phyloP scores from a whole-genome alignment of 2,888 invertebrate species.

The Eupeodes luniger region DNA sequence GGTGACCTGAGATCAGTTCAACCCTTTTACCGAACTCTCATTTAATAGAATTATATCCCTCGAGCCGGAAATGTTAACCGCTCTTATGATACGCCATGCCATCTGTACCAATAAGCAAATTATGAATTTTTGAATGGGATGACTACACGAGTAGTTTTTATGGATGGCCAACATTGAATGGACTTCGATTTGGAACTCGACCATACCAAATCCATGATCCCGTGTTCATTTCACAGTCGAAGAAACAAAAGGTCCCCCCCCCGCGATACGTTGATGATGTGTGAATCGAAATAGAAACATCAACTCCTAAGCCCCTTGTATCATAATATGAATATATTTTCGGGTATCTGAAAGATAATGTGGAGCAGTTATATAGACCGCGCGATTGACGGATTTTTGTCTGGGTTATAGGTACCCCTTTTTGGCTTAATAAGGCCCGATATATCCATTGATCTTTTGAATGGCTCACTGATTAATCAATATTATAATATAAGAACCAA shows the following conservation, averaged over 20 bases:
- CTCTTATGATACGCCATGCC: conserved; percentile 41
- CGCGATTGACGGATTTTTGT: conserved; percentile 68
- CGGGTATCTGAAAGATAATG: conserved; percentile 45
- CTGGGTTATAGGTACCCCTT: conserved; percentile 36
- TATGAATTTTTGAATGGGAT: conserved; percentile 59
- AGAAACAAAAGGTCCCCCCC: conserved; percentile 58
- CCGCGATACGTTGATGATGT: neutral
- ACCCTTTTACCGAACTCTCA: conserved; percentile 63
- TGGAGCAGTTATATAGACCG: conserved; percentile 70
- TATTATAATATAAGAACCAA: conserved; percentile 48
- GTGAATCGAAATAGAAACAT: conserved; percentile 71
- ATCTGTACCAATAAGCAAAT: conserved; percentile 36
- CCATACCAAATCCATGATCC: neutral
- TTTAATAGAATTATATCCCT: conserved; percentile 71
- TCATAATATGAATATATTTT: neutral
- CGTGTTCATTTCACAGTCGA: conserved; percentile 28
- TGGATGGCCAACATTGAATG: conserved; percentile 32
- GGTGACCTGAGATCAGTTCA: conserved; percentile 19
- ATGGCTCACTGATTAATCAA: conserved; percentile 66
- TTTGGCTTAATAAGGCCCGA: conserved; percentile 50
- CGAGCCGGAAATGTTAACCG: conserved; percentile 72
- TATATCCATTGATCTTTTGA: conserved; percentile 32
- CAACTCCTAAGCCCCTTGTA: conserved; percentile 67
- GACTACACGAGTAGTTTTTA: conserved; percentile 50
- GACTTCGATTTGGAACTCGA: neutral